Evolutionary conservation across 2,797 vertebrate genomes (phyloP).

Genomic region (Halcyon smyrnensis): DNA sequence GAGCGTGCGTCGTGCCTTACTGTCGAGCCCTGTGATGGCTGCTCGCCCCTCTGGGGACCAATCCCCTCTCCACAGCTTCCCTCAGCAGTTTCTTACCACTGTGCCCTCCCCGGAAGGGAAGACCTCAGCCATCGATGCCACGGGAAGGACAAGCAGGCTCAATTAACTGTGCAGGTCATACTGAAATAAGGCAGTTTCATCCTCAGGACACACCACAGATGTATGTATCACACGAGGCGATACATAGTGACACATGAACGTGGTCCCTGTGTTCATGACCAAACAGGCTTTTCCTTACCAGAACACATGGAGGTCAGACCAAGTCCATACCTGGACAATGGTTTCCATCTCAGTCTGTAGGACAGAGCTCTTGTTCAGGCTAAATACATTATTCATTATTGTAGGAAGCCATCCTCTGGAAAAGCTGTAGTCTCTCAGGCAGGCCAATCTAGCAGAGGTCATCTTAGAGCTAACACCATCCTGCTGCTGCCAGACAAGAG

Average conservation of each 20-base stretch:
- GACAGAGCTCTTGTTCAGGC: neutral
- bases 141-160: neutral
- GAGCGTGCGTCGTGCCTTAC: neutral
- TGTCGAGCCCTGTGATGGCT: fast-evolving
- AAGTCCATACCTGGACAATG: no score
- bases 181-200: neutral
- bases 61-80: neutral
- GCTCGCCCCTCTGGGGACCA: neutral
- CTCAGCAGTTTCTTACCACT: neutral
- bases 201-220: neutral
- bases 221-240: neutral
- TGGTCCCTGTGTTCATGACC: fast-evolving
- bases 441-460: neutral
- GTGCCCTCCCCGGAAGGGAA: neutral
- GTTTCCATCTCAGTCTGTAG: neutral
- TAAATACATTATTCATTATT: neutral
- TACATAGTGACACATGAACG: neutral
- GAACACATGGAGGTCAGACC: neutral
- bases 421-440: neutral
- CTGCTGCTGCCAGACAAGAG: neutral
- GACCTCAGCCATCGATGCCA: neutral
- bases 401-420: fast-evolving
- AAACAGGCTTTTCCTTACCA: neutral
- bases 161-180: neutral
- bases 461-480: fast-evolving